Conservation (phyloP, 2,888 invertebrate species). For the Patella caerulea region DNA sequence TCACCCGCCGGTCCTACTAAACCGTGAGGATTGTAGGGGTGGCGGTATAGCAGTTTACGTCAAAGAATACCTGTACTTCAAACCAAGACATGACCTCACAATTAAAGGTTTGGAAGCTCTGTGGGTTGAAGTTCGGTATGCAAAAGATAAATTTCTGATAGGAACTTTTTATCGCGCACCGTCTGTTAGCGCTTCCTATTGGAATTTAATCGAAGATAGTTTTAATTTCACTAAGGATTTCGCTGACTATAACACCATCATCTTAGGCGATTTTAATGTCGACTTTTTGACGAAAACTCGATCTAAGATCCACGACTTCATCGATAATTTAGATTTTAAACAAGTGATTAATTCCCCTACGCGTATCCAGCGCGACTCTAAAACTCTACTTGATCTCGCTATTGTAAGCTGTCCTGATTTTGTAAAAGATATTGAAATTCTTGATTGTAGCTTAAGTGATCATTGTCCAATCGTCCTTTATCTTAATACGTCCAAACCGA, state of each 20-base stretch:
- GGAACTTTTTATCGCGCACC: not conserved
- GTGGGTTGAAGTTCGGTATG: not conserved
- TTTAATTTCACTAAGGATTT: constrained; percentile 2
- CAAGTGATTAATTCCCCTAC: constrained; percentile 1
- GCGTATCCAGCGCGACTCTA: not conserved
- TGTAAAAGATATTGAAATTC: not conserved
- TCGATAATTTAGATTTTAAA: not conserved
- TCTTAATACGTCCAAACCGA: not conserved
- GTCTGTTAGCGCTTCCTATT: not conserved
- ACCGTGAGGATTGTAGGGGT: not conserved
- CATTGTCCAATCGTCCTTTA: not conserved
- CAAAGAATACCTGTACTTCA: not conserved
- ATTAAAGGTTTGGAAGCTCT: not conserved
- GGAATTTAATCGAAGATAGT: constrained; percentile 3
- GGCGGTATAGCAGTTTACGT: constrained; percentile 1
- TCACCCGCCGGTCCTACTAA: not conserved
- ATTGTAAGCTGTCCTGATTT: not conserved
- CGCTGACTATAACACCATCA: not conserved
- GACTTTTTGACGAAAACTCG: not conserved
- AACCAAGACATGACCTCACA: constrained; percentile 6
- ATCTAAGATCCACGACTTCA: not conserved
- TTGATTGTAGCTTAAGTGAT: not conserved
- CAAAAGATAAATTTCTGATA: not conserved
- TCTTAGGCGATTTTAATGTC: constrained; percentile 1
- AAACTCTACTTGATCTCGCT: constrained; percentile 1